Base-by-base conservation (phyloP, 2,888 invertebrate genomes). In the Deilephila porcellus region DNA sequence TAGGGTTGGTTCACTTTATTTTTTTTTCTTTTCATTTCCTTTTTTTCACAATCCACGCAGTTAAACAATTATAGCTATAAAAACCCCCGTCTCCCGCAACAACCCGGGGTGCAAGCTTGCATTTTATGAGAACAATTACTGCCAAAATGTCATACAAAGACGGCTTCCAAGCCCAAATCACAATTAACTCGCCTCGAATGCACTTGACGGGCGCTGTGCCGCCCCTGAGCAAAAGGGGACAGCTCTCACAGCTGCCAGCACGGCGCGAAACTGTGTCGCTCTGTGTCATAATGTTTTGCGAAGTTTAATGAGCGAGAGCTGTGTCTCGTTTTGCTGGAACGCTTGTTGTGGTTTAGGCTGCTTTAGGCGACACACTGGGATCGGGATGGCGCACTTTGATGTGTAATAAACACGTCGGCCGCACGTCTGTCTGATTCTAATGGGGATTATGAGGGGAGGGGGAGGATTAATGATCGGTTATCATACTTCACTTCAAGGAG, bases 91-190 rank as follows among this genome's bases (percentile, higher is more conserved):
- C n/a, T 67, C 67, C 14, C 67, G 52, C 45, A 25, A 45, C 67
- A 52, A 67, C 29, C 17, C 29, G 52, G 67, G 67, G 67, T 37
- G 67, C 67, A 45, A 67, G 67, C 67, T 67, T 67, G 67, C 67
- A 67, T 67, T 67, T 67, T 67, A 67, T 67, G 67, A 52, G 67
- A 67, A 67, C 67, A 67, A 67, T 67, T 67, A 67, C 52, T 67
- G 67, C 67, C 67, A 67, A 67, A 67, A 67, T 67, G 67, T 67
- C 67, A 67, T 52, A 67, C 67, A 67, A 67, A 67, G 67, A 52
- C 67, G 45, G 67, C 67, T 67, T 67, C 64, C 67, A 67, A 45
- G 67, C 67, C 52, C 20, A 67, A 67, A 67, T 67, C 67, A 67
- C 67, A 67, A 67, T 67, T 67, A 67, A 67, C 52, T 52, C 20